Evolutionary conservation across 1,140 invertebrate genomes (phyloP).

Genomic region (Chironomus tepperi): DNA sequence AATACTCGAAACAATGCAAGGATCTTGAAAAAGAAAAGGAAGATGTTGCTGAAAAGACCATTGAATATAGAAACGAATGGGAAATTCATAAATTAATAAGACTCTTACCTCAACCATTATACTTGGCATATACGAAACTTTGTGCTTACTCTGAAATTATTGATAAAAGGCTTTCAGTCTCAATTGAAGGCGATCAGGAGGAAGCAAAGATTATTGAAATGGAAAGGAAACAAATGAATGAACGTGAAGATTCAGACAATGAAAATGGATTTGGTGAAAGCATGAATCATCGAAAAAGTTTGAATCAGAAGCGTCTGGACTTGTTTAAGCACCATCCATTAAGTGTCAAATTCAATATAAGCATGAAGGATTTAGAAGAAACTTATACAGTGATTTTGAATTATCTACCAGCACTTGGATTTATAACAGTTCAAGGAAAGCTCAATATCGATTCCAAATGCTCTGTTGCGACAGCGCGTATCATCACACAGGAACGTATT

Average conservation of each 20-base stretch:
- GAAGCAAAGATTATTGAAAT: conserved; percentile 59
- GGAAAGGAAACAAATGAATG: conserved; percentile 31
- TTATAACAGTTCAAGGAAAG: conserved; percentile 45
- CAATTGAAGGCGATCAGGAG: conserved; percentile 69
- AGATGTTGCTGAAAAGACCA: conserved; percentile 62
- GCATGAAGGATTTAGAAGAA: conserved; percentile 20
- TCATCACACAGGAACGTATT: conserved; percentile 51
- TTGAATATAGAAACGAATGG: conserved; percentile 65
- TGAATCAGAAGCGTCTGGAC: conserved; percentile 52
- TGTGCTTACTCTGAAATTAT: conserved; percentile 69
- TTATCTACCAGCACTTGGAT: conserved; percentile 51
- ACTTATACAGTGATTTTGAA: conserved; percentile 48
- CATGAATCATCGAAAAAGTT: conserved; percentile 43
- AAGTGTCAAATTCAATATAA: conserved; percentile 52
- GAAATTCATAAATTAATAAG: conserved; percentile 65
- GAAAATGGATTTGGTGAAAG: conserved; percentile 36
- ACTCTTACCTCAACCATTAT: conserved; percentile 72
- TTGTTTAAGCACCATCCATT: conserved; percentile 66
- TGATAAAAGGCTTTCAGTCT: conserved; percentile 44
- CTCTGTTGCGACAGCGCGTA: conserved; percentile 38
- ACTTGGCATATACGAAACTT: conserved; percentile 79
- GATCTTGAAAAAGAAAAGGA: conserved; percentile 69
- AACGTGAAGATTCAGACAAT: conserved; percentile 33
- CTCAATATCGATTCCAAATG: not conserved
- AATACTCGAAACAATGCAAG: conserved; percentile 66